phyloP scores from a whole-genome alignment of 1,140 invertebrate species.

The Pachyrhynchus sulphureomaculatus region DNA sequence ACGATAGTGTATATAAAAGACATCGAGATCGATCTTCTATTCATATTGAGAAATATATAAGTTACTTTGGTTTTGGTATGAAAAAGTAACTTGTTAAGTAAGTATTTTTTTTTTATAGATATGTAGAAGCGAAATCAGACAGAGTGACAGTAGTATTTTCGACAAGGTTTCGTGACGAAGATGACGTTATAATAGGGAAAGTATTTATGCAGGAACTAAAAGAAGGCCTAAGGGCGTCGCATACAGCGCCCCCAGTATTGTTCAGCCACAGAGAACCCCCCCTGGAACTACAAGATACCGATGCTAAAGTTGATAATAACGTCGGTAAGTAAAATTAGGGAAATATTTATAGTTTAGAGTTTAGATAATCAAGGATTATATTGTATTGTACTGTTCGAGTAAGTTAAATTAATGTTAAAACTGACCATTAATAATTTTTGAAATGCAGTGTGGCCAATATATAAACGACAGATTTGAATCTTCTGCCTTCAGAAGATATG shows the following conservation, averaged over 20 bases:
- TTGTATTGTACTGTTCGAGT: no score
- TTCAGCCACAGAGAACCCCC: constrained; percentile 97
- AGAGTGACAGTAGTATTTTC: constrained; percentile 99
- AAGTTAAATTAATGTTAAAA: no score
- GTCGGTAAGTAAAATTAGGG: constrained; percentile 65
- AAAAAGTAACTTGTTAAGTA: no score
- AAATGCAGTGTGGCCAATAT: no score
- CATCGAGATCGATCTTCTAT: no score
- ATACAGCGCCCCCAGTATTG: constrained; percentile 86
- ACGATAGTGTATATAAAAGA: no score
- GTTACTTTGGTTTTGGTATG: no score
- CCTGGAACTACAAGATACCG: constrained; percentile 88
- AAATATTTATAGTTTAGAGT: neutral
- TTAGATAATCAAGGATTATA: neutral
- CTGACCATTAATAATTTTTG: no score
- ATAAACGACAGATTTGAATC: no score
- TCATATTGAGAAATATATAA: no score
- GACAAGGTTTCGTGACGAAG: constrained; percentile 97
- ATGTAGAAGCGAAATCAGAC: constrained; percentile 97
- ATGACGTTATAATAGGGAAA: constrained; percentile 98
- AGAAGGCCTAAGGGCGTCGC: constrained; percentile 94
- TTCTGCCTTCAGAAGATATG: no score
- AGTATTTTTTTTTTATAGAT: constrained; percentile 67
- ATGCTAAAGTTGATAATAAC: constrained; percentile 93
- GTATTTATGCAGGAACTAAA: constrained; percentile 99